phyloP scores from a whole-genome alignment of 2,113 vertebrate genomes.

The Hippocampus comes region DNA sequence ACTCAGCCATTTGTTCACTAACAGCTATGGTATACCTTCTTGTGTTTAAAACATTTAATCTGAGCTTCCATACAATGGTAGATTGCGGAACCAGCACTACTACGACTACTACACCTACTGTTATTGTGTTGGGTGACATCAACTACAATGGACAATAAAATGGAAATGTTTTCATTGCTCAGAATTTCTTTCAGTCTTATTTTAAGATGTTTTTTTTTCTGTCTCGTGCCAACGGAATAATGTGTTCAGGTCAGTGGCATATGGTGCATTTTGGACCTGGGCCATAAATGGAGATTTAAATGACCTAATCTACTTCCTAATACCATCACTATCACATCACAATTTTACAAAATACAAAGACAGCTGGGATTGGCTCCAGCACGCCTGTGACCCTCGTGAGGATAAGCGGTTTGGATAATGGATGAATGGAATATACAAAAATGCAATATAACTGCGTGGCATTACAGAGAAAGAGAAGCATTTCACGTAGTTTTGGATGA shows the following conservation, averaged over 20 bases:
- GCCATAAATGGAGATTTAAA: too few species aligned
- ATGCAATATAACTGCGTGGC: too few species aligned
- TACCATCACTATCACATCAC: too few species aligned
- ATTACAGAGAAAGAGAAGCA: too few species aligned
- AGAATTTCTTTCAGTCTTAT: neutral
- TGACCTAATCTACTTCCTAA: too few species aligned
- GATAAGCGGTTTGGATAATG: too few species aligned
- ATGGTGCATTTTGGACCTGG: too few species aligned
- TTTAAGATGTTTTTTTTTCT: neutral
- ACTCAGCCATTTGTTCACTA: neutral
- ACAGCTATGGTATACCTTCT: neutral
- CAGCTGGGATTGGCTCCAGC: too few species aligned
- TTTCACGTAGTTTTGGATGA: too few species aligned
- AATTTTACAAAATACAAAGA: too few species aligned
- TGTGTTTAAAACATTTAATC: neutral
- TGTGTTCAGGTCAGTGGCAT: neutral
- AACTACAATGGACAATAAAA: constrained; percentile 18
- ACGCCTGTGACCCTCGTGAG: too few species aligned
- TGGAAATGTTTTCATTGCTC: neutral
- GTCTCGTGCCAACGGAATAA: neutral
- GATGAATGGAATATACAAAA: too few species aligned
- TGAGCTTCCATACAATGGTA: neutral
- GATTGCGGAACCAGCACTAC: neutral
- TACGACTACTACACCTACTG: neutral
- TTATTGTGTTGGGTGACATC: neutral